Base-by-base conservation (phyloP, 1,140 invertebrate species). In the Venustaconcha ellipsiformis region DNA sequence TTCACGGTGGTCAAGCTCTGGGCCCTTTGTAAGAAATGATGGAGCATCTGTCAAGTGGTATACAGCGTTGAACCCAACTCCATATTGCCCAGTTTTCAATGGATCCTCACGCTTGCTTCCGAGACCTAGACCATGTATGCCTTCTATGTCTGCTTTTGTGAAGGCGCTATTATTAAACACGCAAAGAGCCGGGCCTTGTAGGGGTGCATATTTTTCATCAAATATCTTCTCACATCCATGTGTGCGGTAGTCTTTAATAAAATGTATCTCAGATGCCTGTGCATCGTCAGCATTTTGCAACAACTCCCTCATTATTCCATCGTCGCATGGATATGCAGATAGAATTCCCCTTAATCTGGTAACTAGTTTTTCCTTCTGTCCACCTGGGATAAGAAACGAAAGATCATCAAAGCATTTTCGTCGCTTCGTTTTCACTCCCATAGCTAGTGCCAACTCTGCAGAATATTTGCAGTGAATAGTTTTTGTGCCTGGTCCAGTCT, bases 281-380 rank as follows among this genome's bases (percentile, higher is more conserved):
- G 86, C 86, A 79, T 88, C 87, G 78, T 88, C 87, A 30, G 87
- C 83, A 80, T 96, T 87, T 70, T 87, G 86, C 0, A 87, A 48
- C 18, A 87, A 76, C 66, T 87, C 86, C 72, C 85, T 84, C 48
- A 83, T 67, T 18, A 86, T 59, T 48, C 78, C 80, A 11, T 72
- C 63, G 58, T 85, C 87, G 68, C 80, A 83, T 15, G 87, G 83
- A 65, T 88, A 88, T 20, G 82, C 80, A 18, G 67, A 58, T 58
- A 88, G 65, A 64, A 88, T 84, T n/a, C 82, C 65, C 59, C 80
- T 82, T 55, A 88, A 77, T n/a, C 86, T 70, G 48, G 78, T 84
- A 3, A 83, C 80, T n/a, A 88, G 74, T 30, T 79, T 73, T 72
- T 88, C 87, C 63, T 78, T 77, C 72, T 85, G 86, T 0, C 86